Percentiles rank a stretch among this genome's conserved stretches.
These are phyloP conservation scores for Serinus canaria DNA, from an alignment of 2,113 vertebrate species.

Conservation along the genomic window DNA sequence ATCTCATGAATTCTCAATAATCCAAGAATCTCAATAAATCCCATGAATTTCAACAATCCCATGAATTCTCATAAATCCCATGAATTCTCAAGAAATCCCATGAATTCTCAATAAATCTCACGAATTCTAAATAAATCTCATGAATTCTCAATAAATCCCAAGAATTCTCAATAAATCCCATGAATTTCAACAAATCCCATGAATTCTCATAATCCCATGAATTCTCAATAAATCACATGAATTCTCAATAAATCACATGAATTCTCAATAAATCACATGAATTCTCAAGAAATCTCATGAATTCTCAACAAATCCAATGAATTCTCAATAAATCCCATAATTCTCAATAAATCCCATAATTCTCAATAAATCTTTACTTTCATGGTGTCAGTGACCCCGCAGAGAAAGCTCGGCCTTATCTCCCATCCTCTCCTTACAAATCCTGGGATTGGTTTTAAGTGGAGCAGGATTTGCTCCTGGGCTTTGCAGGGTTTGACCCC, in stretches of 20 bases:
- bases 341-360: not conserved
- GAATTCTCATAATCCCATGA: too few species aligned
- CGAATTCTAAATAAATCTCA: too few species aligned
- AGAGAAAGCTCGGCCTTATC: not conserved
- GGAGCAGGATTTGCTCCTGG: not conserved
- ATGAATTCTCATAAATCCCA: accelerated
- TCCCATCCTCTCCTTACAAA: not conserved
- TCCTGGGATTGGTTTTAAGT: not conserved
- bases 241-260: accelerated
- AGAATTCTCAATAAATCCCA: too few species aligned
- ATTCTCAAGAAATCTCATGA: not conserved
- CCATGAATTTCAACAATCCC: too few species aligned
- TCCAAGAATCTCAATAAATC: too few species aligned
- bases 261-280: not conserved
- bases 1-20: not conserved
- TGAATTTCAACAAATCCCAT: not conserved
- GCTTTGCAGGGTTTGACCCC: not conserved
- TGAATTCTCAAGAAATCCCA: not conserved
- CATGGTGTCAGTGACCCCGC: accelerated
- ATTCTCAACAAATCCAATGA: too few species aligned
- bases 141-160: too few species aligned
- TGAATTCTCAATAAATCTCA: not conserved
- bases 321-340: not conserved
- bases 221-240: too few species aligned
- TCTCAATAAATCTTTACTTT: not conserved